Evolutionary conservation across 1,140 invertebrate species (phyloP).

Genomic region (Archivesica marissinica): DNA sequence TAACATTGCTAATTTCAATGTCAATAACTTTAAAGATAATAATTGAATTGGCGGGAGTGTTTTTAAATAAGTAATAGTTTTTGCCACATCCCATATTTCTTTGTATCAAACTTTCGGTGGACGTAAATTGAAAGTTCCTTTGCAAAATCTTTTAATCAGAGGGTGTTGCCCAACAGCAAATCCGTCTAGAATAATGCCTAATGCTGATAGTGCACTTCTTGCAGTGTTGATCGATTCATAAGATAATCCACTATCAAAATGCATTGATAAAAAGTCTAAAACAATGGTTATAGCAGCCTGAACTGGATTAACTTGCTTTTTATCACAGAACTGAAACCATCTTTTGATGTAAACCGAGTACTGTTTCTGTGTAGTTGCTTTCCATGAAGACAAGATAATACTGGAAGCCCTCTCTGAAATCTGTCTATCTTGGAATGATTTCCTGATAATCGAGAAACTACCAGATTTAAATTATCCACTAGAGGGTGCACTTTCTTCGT

Average conservation of each 20-base stretch:
- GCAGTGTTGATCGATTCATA: slow-evolving; percentile 61
- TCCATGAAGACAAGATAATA: slow-evolving; percentile 52
- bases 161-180: slow-evolving; percentile 39
- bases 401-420: slow-evolving; percentile 32
- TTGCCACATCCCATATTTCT: slow-evolving; percentile 52
- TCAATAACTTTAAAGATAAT: slow-evolving; percentile 42
- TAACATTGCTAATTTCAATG: slow-evolving; percentile 22
- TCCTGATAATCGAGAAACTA: slow-evolving; percentile 59
- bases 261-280: slow-evolving; percentile 56
- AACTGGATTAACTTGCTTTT: slow-evolving; percentile 42
- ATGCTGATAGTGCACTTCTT: slow-evolving; percentile 41
- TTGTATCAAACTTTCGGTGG: slow-evolving; percentile 43
- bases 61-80: slow-evolving; percentile 47
- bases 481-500: slow-evolving; percentile 58
- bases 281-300: slow-evolving; percentile 18
- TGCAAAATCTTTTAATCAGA: slow-evolving; percentile 48
- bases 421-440: slow-evolving; percentile 11
- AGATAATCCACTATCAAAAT: slow-evolving; percentile 38
- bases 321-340: slow-evolving; percentile 47
- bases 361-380: slow-evolving; percentile 50
- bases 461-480: slow-evolving; percentile 27
- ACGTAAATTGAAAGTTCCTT: slow-evolving; percentile 49
- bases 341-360: slow-evolving; percentile 57
- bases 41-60: neutral
- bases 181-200: neutral